These are phyloP conservation scores for Meloidogyne exigua DNA, from an alignment of 1,140 invertebrate species.

Conservation along the genomic window DNA sequence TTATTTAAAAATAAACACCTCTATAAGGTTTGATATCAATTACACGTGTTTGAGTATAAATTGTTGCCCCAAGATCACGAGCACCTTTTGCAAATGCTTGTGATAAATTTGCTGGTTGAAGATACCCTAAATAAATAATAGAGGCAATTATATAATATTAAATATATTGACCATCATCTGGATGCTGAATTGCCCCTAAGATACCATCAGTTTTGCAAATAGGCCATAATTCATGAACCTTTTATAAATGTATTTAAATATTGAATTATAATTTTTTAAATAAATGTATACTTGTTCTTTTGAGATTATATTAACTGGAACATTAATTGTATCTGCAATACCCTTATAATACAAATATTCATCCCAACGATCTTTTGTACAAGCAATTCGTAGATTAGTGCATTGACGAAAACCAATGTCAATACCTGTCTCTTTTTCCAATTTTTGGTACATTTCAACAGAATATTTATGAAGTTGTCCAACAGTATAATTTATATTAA, in stretches of 20 bases:
- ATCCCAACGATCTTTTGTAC: slow-evolving; percentile 1
- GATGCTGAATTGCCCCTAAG: neutral
- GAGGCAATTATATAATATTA: too few species aligned
- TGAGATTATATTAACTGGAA: neutral
- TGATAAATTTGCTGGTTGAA: slow-evolving; percentile 1
- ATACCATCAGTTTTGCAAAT: slow-evolving; percentile 2
- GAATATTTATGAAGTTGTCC: neutral
- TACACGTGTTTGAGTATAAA: neutral
- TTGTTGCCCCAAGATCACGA: neutral
- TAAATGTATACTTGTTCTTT: neutral
- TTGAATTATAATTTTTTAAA: too few species aligned
- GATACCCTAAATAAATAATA: neutral
- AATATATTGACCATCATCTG: neutral
- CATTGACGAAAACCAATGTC: neutral
- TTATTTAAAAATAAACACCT: too few species aligned
- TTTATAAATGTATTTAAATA: too few species aligned
- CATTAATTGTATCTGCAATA: neutral
- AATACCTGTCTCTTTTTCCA: neutral
- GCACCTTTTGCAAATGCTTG: neutral
- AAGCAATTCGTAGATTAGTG: neutral
- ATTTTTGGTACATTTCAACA: slow-evolving; percentile 1
- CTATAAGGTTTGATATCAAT: neutral
- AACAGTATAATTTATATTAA: neutral
- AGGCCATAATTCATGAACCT: neutral
- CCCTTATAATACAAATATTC: slow-evolving; percentile 1